These are phyloP conservation scores for Xanthia icteritia DNA, from an alignment of 2,888 invertebrate species.

Conservation along the genomic window DNA sequence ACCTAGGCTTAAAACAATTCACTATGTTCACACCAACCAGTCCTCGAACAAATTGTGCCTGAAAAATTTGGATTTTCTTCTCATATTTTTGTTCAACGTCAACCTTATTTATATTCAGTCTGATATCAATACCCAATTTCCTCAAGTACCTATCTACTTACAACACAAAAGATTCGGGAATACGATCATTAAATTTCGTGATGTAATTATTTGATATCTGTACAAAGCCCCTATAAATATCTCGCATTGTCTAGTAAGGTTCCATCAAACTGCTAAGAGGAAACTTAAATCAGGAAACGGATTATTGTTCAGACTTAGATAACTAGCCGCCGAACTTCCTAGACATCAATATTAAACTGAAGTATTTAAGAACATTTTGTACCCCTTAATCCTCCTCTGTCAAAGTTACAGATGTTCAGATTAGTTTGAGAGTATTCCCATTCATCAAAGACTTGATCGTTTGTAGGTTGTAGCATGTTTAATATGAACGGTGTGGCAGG, in stretches of 20 bases:
- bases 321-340: conserved; percentile 71
- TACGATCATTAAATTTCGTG: conserved; percentile 34
- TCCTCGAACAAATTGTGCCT: neutral
- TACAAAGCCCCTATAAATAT: conserved; percentile 40
- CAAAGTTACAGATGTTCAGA: conserved; percentile 77
- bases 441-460: conserved; percentile 76
- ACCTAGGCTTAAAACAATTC: too few species aligned
- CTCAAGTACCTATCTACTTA: conserved; percentile 33
- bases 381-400: conserved; percentile 73
- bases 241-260: conserved; percentile 50
- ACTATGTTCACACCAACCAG: neutral
- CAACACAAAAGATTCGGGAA: conserved; percentile 49
- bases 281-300: conserved; percentile 63
- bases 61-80: conserved; percentile 1
- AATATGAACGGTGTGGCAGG: conserved; percentile 32
- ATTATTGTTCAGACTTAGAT: conserved; percentile 66
- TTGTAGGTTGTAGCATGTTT: conserved; percentile 66
- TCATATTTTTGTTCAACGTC: conserved; percentile 3
- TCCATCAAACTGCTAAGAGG: conserved; percentile 42
- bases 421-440: conserved; percentile 78
- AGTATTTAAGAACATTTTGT: conserved; percentile 73
- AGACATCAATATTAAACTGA: conserved; percentile 71
- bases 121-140: conserved; percentile 48
- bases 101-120: conserved; percentile 46
- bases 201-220: conserved; percentile 63